Conservation (phyloP, 1,140 invertebrate species). For the Apocrypta bakeri region DNA sequence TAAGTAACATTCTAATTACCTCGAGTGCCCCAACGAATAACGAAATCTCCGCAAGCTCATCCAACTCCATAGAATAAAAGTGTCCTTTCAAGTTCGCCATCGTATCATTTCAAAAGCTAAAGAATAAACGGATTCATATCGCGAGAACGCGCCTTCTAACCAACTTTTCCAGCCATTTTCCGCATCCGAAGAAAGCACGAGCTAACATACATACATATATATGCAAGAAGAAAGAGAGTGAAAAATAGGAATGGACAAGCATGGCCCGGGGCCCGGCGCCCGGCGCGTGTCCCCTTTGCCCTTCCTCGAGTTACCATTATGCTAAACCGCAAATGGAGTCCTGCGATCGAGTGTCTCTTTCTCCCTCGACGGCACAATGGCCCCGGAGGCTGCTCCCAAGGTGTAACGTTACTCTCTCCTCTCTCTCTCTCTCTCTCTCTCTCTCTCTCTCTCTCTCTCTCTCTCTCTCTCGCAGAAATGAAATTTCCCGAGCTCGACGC, state of each 20-base stretch:
- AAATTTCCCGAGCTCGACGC: slow-evolving; percentile 61
- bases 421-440: too few relatives aligned
- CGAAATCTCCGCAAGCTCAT: not conserved
- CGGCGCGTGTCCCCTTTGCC: not conserved
- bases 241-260: slow-evolving; percentile 50
- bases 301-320: slow-evolving; percentile 72
- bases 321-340: slow-evolving; percentile 76
- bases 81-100: not conserved
- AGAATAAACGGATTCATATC: not conserved
- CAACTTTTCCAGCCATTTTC: not conserved
- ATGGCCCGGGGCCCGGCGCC: not conserved
- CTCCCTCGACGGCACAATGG: slow-evolving; percentile 64
- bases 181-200: not conserved
- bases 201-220: not conserved
- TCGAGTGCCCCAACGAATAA: not conserved
- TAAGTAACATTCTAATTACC: not conserved
- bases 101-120: not conserved
- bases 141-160: not conserved
- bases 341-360: slow-evolving; percentile 73
- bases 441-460: too few relatives aligned
- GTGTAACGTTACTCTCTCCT: slow-evolving; percentile 69
- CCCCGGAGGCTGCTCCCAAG: slow-evolving; percentile 64
- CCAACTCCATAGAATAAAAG: not conserved
- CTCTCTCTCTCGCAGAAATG: slow-evolving; percentile 63
- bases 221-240: slow-evolving; percentile 40